Evolutionary conservation across 1,140 invertebrate genomes (phyloP).

Genomic region (Drosophila serrata): DNA sequence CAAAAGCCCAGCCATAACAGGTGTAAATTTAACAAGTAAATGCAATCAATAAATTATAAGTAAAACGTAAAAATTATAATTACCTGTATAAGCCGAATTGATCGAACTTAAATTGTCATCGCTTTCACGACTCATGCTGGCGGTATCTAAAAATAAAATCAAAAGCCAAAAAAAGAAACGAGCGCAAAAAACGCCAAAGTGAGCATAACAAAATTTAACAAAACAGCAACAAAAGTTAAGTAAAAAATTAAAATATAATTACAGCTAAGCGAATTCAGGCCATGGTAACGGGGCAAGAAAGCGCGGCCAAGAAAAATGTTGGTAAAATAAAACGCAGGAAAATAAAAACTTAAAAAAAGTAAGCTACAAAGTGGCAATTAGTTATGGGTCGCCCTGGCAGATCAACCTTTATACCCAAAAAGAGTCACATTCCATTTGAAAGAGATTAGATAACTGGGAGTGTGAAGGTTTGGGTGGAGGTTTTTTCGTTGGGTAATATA

Average conservation of each 20-base stretch:
- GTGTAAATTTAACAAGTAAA: slow-evolving; percentile 43
- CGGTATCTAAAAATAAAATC: slow-evolving; percentile 79
- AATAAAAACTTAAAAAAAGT: neutral
- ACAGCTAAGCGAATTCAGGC: slow-evolving; percentile 65
- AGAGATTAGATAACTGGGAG: slow-evolving; percentile 45
- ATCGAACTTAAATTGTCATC: slow-evolving; percentile 85
- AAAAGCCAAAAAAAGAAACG: slow-evolving; percentile 52
- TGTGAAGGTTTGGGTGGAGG: slow-evolving; percentile 35
- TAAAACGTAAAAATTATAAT: slow-evolving; percentile 51
- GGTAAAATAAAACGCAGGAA: slow-evolving; percentile 46
- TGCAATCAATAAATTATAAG: slow-evolving; percentile 34
- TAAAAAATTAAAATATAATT: slow-evolving; percentile 70
- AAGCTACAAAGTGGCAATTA: slow-evolving; percentile 72
- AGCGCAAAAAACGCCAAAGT: slow-evolving; percentile 45
- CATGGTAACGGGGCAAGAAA: slow-evolving; percentile 74
- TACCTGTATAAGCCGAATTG: slow-evolving; percentile 84
- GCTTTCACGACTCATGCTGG: slow-evolving; percentile 85
- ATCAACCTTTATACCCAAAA: slow-evolving; percentile 36
- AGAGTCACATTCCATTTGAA: slow-evolving; percentile 25
- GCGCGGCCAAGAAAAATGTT: slow-evolving; percentile 42
- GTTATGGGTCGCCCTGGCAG: slow-evolving; percentile 44
- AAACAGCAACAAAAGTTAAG: slow-evolving; percentile 28
- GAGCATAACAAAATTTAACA: slow-evolving; percentile 50
- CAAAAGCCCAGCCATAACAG: slow-evolving; percentile 37
- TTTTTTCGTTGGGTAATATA: slow-evolving; percentile 1